Percentiles rank a stretch among this genome's conserved stretches.
Evolutionary conservation across 2,888 invertebrate species (phyloP).

Genomic region (Pharmacophagus antenor): DNA sequence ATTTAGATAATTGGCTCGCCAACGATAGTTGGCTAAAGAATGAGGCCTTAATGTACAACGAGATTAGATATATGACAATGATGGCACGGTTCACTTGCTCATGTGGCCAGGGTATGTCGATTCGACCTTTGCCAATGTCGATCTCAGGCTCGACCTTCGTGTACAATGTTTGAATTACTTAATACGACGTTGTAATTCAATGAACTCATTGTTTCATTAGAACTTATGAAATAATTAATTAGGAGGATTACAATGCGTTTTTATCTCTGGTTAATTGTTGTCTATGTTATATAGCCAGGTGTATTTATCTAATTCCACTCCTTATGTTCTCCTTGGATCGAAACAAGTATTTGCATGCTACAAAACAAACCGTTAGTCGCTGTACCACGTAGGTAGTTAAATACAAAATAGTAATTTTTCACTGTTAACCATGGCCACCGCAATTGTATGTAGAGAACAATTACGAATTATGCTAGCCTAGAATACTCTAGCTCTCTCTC

Average conservation of each 20-base stretch:
- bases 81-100: conserved; percentile 13
- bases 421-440: too few species aligned
- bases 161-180: conserved; percentile 10
- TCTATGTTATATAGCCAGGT: background rate
- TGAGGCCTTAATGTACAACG: background rate
- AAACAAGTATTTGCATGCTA: too few species aligned
- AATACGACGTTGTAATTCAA: conserved; percentile 22
- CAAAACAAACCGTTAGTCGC: too few species aligned
- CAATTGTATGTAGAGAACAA: too few species aligned
- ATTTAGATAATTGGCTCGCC: conserved; percentile 6
- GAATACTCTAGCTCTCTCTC: too few species aligned
- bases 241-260: background rate
- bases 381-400: too few species aligned
- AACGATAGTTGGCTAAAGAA: background rate
- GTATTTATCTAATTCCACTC: too few species aligned
- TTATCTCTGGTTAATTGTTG: background rate
- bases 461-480: too few species aligned
- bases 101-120: background rate
- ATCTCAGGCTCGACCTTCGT: conserved; percentile 24
- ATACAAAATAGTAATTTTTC: too few species aligned
- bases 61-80: conserved; percentile 18
- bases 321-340: too few species aligned
- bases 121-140: conserved; percentile 28
- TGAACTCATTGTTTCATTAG: conserved; percentile 29
- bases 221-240: conserved; percentile 10